Percentiles rank a stretch among this genome's conserved stretches.
Evolutionary conservation across 35 echinoderm and acorn worm species (phyloP).

Genomic region (Acanthaster planci): DNA sequence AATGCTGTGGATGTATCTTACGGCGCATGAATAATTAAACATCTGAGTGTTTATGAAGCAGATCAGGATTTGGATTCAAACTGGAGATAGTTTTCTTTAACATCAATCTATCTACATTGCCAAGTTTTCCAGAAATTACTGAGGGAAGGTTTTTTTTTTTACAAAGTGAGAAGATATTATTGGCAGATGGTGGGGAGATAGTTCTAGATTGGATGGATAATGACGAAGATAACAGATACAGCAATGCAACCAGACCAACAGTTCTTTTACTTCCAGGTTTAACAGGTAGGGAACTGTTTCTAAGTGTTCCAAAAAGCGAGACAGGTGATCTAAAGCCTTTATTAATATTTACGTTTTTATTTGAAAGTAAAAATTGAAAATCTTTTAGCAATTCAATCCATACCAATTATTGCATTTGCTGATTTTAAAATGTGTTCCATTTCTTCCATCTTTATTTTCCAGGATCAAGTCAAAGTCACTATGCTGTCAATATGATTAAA

Average conservation of each 20-base stretch:
- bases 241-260: constrained; percentile 47
- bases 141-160: not conserved
- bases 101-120: no score
- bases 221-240: constrained; percentile 31
- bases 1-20: not conserved
- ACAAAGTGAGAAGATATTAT: constrained; percentile 58
- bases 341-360: no score
- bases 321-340: not conserved
- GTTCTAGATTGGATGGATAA: constrained; percentile 78
- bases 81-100: no score
- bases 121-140: no score
- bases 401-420: no score
- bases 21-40: not conserved
- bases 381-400: no score
- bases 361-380: no score
- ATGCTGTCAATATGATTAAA: constrained; percentile 70
- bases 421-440: no score
- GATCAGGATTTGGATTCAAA: not conserved
- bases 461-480: constrained; percentile 69
- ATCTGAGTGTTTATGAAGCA: not conserved
- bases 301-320: not conserved
- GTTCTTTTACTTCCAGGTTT: constrained; percentile 81
- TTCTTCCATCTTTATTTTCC: constrained; percentile 1
- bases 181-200: constrained; percentile 81
- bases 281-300: constrained; percentile 63